Conservation (phyloP, 2,888 invertebrate species). For the Melipona beecheii region DNA sequence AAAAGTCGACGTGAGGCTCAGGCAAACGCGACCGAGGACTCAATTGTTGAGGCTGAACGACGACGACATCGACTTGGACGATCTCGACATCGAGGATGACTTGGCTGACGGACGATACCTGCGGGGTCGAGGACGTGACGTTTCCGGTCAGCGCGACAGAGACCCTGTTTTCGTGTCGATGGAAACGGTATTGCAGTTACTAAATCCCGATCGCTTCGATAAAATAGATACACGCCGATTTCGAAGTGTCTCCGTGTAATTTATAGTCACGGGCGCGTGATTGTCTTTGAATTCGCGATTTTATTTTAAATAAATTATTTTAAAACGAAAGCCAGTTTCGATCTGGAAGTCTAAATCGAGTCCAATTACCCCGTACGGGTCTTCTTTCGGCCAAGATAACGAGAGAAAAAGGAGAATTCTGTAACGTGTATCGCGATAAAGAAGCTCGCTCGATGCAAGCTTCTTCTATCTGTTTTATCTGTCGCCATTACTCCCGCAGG, state of each 20-base stretch:
- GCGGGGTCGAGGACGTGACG: slow-evolving; percentile 38
- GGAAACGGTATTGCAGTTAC: slow-evolving; percentile 86
- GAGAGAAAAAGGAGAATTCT: neutral
- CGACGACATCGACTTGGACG: slow-evolving; percentile 49
- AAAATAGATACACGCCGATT: neutral
- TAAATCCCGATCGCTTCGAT: neutral
- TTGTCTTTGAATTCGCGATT: too few relatives aligned
- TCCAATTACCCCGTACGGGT: neutral
- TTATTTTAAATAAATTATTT: neutral
- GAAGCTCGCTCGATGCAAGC: neutral
- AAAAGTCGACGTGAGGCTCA: slow-evolving; percentile 78
- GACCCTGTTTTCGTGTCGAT: slow-evolving; percentile 86
- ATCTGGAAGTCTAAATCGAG: neutral
- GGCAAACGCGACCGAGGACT: slow-evolving; percentile 71
- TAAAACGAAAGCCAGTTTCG: neutral
- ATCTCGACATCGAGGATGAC: slow-evolving; percentile 58
- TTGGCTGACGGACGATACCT: slow-evolving; percentile 17
- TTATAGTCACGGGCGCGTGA: too few relatives aligned
- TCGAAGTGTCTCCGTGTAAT: too few relatives aligned
- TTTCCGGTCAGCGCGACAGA: slow-evolving; percentile 61
- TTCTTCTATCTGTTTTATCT: neutral
- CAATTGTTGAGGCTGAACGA: slow-evolving; percentile 64
- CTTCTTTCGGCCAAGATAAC: neutral
- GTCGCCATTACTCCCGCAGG: slow-evolving; percentile 84
- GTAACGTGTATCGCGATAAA: neutral